A percentile compares a stretch with the other conserved stretches of the same genome.
Conservation (phyloP, 2,113 vertebrate species). For the Microcebus tavaratra region DNA sequence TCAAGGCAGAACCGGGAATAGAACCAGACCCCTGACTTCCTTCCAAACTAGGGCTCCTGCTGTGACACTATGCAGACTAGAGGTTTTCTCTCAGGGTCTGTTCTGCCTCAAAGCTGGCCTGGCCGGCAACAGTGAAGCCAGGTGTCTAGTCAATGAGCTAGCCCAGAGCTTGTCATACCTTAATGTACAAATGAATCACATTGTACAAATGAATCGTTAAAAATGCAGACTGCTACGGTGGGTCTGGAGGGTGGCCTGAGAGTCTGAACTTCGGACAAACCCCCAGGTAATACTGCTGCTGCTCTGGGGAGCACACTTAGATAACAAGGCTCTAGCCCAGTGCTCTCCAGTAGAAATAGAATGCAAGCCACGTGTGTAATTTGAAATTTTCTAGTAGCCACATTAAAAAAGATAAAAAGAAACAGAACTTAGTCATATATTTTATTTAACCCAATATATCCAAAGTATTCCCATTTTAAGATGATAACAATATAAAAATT, state of each 20-base stretch:
- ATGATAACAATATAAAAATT: background rate
- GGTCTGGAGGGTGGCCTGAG: background rate
- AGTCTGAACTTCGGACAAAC: background rate
- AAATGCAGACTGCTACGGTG: background rate
- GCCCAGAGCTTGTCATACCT: background rate
- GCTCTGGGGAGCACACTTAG: background rate
- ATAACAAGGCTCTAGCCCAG: background rate
- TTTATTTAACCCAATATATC: background rate
- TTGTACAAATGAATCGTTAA: background rate
- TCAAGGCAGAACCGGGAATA: background rate
- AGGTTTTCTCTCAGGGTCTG: background rate
- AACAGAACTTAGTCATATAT: background rate
- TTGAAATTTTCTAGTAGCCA: background rate
- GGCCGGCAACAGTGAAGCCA: background rate
- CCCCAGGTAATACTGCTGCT: background rate
- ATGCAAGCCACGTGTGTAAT: background rate
- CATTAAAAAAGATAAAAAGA: background rate
- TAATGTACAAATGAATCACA: background rate
- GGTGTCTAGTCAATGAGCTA: background rate
- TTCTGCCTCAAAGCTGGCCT: background rate
- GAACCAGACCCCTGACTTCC: background rate
- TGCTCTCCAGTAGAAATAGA: background rate
- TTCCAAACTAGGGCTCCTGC: background rate
- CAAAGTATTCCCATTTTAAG: conserved; percentile 5
- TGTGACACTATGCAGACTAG: background rate